Evolutionary conservation across 2,797 vertebrate genomes (phyloP), one percentile per base, ranked within the genome.

Genomic region (Gymnothorax javanicus): DNA sequence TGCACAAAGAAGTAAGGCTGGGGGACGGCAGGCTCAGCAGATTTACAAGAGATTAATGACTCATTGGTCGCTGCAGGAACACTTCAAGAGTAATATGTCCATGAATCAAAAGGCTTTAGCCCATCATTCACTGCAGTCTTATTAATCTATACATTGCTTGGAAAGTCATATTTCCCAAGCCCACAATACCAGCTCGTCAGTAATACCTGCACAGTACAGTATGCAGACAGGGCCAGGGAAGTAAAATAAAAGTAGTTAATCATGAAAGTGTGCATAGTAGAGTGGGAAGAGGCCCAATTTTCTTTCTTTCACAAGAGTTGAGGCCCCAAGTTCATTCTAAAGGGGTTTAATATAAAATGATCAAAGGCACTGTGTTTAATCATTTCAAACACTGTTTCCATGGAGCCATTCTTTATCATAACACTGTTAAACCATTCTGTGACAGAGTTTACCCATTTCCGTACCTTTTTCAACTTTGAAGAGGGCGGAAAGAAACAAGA

Each of bases 401-500:
- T 87, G 86, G 82, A 56, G 58, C 83, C 67, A 82, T 57, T 57
- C 82, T 73, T 83, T 57, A 58, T 59, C 25, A 73, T 73, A 87
- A 83, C 60, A 87, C 86, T 75, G 60, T 83, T 33, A 87, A 56
- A 75, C 71, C 54, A 73, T 7, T n/a, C 17, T 43, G 64, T 87
- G 67, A 83, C 69, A 59, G 62, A n/a, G 81, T 59, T 50, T 11
- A 52, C 43, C 56, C 23, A 54, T 57, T 58, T 83, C 64, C 43
- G 82, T 83, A 56, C 77, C 77, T 54, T 81, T 81, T 17, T 81
- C 52, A 81, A 25, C 17, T 81, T 81, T 17, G 52, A 52, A 81
- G 77, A 81, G 52, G 77, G n/a, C 20, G 50, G 50, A 23, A 0
- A 7, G 11, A 56, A 56, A 81, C 11, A 52, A 54, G 12, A 17